These are phyloP conservation scores for Leptodactylus fuscus DNA, from an alignment of 2,113 vertebrate species.

Conservation along the genomic window DNA sequence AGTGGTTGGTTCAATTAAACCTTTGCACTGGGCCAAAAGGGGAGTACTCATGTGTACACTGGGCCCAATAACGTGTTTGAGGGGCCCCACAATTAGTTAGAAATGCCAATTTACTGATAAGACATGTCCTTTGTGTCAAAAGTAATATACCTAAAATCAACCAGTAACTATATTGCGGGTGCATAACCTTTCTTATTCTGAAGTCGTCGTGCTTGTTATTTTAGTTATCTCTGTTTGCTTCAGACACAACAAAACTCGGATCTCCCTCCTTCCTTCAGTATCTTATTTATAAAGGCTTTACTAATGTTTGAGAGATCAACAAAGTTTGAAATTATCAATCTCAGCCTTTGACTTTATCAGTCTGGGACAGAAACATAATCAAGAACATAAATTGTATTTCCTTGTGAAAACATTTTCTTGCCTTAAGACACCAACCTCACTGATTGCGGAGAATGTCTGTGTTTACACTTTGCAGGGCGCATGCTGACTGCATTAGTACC, in stretches of 20 bases:
- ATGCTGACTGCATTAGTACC: constrained; percentile 83
- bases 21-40: too few species aligned
- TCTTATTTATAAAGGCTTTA: constrained; percentile 57
- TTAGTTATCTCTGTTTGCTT: background rate
- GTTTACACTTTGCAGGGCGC: constrained; percentile 81
- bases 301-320: constrained; percentile 65
- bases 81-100: too few species aligned
- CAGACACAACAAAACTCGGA: constrained; percentile 9
- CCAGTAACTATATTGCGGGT: background rate
- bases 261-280: constrained; percentile 17
- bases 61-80: too few species aligned
- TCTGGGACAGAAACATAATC: constrained; percentile 77
- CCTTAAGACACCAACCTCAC: constrained; percentile 80
- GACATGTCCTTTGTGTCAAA: background rate
- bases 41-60: too few species aligned
- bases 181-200: background rate
- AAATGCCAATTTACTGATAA: background rate
- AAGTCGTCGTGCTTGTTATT: background rate
- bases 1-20: too few species aligned
- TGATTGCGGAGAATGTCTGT: constrained; percentile 86
- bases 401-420: constrained; percentile 83
- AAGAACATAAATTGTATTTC: constrained; percentile 84
- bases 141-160: background rate
- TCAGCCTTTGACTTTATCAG: constrained; percentile 78
- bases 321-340: constrained; percentile 74